A percentile compares a stretch with the other conserved stretches of the same genome.
phyloP scores from a whole-genome alignment of 2,113 vertebrate species.

The Dromiciops gliroides region DNA sequence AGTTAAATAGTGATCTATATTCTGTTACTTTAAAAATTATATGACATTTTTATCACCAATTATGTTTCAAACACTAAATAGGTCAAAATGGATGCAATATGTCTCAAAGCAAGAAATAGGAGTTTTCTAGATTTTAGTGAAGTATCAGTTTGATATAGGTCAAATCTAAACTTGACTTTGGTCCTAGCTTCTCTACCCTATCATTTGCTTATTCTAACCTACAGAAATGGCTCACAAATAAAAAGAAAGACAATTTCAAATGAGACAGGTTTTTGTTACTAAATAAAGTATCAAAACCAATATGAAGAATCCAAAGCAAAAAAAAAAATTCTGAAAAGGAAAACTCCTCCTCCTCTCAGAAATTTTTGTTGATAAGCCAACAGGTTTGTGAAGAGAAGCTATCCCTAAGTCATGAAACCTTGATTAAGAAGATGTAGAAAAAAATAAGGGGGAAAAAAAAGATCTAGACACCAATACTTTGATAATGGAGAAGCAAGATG shows the following conservation, averaged over 20 bases:
- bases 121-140: background rate
- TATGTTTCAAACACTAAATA: background rate
- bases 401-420: background rate
- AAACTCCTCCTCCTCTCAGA: background rate
- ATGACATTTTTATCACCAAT: background rate
- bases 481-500: background rate
- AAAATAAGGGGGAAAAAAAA: too few relatives aligned
- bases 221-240: conserved; percentile 6
- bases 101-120: background rate
- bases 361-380: background rate
- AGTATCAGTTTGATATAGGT: background rate
- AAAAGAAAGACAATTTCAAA: conserved; percentile 12
- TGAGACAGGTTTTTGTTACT: conserved; percentile 31
- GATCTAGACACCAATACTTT: background rate
- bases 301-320: conserved; percentile 47
- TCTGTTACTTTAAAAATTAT: conserved; percentile 10
- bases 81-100: background rate
- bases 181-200: background rate
- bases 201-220: background rate
- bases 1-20: background rate
- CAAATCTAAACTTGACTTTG: background rate
- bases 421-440: background rate
- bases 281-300: conserved; percentile 43
- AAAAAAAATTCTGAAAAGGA: conserved; percentile 35
- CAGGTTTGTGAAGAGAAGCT: background rate